These are phyloP conservation scores for Drosophila quinaria DNA, from an alignment of 2,888 invertebrate genomes.

Conservation along the genomic window DNA sequence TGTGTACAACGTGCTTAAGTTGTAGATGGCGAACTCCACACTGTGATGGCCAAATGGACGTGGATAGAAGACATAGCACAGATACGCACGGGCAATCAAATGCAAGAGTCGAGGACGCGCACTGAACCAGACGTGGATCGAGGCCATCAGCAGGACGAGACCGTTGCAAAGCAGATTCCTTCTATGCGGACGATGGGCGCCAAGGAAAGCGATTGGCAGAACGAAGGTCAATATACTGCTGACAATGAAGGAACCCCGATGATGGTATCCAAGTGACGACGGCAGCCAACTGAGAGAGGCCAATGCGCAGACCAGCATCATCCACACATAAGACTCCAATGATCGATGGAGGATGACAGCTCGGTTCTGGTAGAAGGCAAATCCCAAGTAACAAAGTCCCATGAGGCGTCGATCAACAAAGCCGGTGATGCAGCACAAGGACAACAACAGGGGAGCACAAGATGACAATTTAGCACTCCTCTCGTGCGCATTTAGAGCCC, in stretches of 20 bases:
- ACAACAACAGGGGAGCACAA: slow-evolving; percentile 70
- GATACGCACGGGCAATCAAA: slow-evolving; percentile 87
- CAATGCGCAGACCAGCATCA: slow-evolving; percentile 86
- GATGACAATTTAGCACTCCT: background rate
- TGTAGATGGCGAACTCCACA: slow-evolving; percentile 87
- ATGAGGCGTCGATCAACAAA: slow-evolving; percentile 73
- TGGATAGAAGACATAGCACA: slow-evolving; percentile 46
- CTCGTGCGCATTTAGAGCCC: slow-evolving; percentile 34
- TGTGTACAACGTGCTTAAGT: slow-evolving; percentile 88
- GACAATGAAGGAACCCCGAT: slow-evolving; percentile 58
- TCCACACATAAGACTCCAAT: slow-evolving; percentile 84
- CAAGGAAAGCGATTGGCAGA: slow-evolving; percentile 55
- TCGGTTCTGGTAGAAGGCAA: slow-evolving; percentile 60
- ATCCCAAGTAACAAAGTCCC: slow-evolving; percentile 70
- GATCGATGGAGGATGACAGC: slow-evolving; percentile 51
- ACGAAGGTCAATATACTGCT: slow-evolving; percentile 58
- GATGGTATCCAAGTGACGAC: slow-evolving; percentile 84
- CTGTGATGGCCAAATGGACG: slow-evolving; percentile 78
- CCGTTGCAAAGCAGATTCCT: slow-evolving; percentile 50
- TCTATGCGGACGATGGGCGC: slow-evolving; percentile 12
- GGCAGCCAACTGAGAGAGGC: slow-evolving; percentile 92
- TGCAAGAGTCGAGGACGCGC: slow-evolving; percentile 86
- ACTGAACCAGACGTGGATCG: slow-evolving; percentile 73
- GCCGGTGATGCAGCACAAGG: slow-evolving; percentile 51
- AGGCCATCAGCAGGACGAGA: slow-evolving; percentile 55